Percentiles rank a stretch among this genome's conserved stretches.
Conservation (phyloP, 2,888 invertebrate genomes). For the Scelioninae gen. 1 region DNA sequence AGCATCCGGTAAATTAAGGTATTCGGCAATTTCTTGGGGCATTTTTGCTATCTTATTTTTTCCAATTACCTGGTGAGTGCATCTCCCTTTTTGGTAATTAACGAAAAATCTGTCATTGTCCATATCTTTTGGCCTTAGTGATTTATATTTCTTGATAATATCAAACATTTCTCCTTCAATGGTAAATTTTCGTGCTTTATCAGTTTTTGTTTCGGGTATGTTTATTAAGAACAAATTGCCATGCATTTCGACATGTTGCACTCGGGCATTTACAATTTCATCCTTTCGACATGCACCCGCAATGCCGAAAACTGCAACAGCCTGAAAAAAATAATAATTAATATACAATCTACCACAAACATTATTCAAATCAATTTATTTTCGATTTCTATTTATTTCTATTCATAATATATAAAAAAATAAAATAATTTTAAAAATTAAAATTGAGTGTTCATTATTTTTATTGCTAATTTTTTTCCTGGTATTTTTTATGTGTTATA, state of each 20-base stretch:
- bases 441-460: too few relatives aligned
- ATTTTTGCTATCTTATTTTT: conserved; percentile 67
- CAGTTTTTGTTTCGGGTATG: conserved; percentile 40
- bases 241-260: conserved; percentile 33
- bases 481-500: too few relatives aligned
- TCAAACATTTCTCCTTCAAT: conserved; percentile 31
- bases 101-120: conserved; percentile 51
- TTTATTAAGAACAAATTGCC: conserved; percentile 37
- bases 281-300: conserved; percentile 44
- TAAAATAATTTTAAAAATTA: too few relatives aligned
- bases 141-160: conserved; percentile 34
- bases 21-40: conserved; percentile 68
- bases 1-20: conserved; percentile 21
- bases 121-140: conserved; percentile 29
- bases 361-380: too few relatives aligned
- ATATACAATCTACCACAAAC: too few relatives aligned
- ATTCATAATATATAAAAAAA: too few relatives aligned
- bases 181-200: conserved; percentile 37
- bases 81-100: conserved; percentile 69
- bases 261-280: conserved; percentile 38
- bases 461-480: too few relatives aligned
- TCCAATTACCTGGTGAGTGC: conserved; percentile 56
- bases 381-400: too few relatives aligned
- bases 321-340: too few relatives aligned
- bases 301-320: conserved; percentile 48